Conservation (phyloP, 1,140 invertebrate species). For the Akabosia matsudoensis region DNA sequence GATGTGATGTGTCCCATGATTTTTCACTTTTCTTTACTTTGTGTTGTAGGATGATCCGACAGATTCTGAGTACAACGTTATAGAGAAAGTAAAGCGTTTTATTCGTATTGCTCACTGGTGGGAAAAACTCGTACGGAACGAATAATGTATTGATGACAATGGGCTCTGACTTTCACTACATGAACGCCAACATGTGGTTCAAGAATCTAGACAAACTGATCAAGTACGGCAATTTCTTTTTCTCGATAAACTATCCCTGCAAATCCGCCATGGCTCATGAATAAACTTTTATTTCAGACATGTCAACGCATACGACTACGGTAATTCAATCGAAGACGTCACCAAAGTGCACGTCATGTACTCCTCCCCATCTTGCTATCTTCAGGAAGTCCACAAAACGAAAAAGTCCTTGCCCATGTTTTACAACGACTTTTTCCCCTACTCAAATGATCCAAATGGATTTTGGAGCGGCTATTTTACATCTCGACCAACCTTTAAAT, state of each 20-base stretch:
- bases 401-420: background rate
- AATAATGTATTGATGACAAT: constrained; percentile 59
- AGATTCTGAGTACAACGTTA: constrained; percentile 71
- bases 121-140: constrained; percentile 48
- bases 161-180: constrained; percentile 61
- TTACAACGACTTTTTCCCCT: background rate
- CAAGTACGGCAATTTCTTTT: constrained; percentile 53
- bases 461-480: constrained; percentile 16
- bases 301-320: background rate
- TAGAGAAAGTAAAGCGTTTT: constrained; percentile 53
- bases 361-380: background rate
- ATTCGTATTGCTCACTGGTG: constrained; percentile 45
- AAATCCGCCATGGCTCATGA: too few species aligned
- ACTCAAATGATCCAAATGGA: constrained; percentile 1
- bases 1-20: background rate
- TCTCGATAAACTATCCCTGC: background rate
- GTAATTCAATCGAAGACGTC: background rate
- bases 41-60: constrained; percentile 58
- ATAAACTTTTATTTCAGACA: constrained; percentile 1
- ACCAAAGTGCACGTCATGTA: background rate
- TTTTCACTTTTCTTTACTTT: background rate
- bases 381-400: background rate
- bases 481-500: constrained; percentile 7
- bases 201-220: constrained; percentile 72
- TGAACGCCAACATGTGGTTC: constrained; percentile 58